phyloP scores from a whole-genome alignment of 2,113 vertebrate species.

The Gymnogyps californianus region DNA sequence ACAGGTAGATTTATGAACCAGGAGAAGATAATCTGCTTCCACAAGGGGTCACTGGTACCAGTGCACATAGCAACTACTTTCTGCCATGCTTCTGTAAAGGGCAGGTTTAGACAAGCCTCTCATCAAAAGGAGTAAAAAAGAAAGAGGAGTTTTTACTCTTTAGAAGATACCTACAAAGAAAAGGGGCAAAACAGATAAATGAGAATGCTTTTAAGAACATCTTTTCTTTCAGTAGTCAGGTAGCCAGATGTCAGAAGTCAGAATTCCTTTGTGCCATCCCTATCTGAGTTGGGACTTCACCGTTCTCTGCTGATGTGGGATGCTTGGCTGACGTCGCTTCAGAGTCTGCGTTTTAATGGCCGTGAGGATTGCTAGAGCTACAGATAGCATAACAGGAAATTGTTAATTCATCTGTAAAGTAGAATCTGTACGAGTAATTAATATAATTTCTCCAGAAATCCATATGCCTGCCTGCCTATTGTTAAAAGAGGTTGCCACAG shows the following conservation, averaged over 20 bases:
- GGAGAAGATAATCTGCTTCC: slow-evolving; percentile 57
- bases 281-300: background rate
- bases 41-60: slow-evolving; percentile 46
- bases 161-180: background rate
- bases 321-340: background rate
- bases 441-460: slow-evolving; percentile 1
- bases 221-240: background rate
- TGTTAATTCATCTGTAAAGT: background rate
- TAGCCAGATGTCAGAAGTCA: background rate
- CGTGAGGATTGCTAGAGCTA: background rate
- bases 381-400: background rate
- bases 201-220: background rate
- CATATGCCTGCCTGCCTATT: background rate
- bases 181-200: background rate
- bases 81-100: slow-evolving; percentile 6
- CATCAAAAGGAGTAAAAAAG: background rate
- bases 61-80: background rate
- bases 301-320: background rate
- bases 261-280: background rate
- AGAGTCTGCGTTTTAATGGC: background rate
- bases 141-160: background rate
- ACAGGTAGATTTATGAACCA: slow-evolving; percentile 60
- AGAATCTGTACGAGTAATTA: background rate
- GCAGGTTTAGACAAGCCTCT: background rate
- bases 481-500: background rate